Evolutionary conservation across 2,113 vertebrate genomes (phyloP).

Genomic region (Anguilla rostrata): DNA sequence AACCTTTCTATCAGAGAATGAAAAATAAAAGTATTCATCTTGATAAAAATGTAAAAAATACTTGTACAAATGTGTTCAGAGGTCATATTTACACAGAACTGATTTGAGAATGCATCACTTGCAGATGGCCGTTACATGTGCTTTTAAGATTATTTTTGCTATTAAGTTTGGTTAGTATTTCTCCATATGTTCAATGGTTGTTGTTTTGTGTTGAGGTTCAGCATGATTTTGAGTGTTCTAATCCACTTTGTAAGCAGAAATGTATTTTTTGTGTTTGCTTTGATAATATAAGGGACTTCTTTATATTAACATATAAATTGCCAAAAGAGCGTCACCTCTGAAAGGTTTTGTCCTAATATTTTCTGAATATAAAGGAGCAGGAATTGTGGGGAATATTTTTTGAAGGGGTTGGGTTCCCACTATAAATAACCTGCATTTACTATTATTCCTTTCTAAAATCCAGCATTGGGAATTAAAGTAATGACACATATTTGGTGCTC

Average conservation of each 20-base stretch:
- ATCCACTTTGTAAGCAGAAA: conserved; percentile 13
- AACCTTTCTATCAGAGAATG: neutral
- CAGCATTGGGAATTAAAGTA: conserved; percentile 18
- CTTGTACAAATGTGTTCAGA: neutral
- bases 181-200: neutral
- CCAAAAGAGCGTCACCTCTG: neutral
- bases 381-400: neutral
- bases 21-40: neutral
- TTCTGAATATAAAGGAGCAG: neutral
- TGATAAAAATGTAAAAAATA: neutral
- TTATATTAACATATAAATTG: conserved; percentile 1
- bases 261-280: neutral
- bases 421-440: conserved; percentile 26
- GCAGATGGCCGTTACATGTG: neutral
- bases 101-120: neutral
- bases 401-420: neutral
- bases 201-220: neutral
- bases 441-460: conserved; percentile 33
- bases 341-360: neutral
- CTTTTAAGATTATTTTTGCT: neutral
- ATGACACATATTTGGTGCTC: conserved; percentile 20
- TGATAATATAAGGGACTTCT: conserved; percentile 1
- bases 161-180: neutral
- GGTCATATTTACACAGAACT: neutral
- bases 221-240: neutral